Conservation (phyloP, 2,113 vertebrate genomes). For the Perccottus glenii region DNA sequence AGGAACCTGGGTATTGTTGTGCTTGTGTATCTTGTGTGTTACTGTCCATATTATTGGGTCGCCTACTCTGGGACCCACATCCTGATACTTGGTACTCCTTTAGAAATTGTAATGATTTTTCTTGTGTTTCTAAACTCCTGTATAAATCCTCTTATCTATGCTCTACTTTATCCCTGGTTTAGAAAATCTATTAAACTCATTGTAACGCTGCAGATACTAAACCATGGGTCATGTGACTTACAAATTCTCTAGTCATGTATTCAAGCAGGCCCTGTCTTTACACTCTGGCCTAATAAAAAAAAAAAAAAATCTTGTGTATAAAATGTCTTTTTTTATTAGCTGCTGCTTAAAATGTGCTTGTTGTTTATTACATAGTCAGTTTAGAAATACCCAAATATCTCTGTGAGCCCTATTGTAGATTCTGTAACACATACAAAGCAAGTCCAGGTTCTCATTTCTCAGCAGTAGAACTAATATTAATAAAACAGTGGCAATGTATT, state of each 20-base stretch:
- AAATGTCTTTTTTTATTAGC: too few species aligned
- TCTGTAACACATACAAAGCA: too few species aligned
- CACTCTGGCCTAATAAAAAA: too few species aligned
- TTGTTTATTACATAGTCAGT: too few species aligned
- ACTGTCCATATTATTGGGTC: neutral
- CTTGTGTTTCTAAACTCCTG: conserved; percentile 2
- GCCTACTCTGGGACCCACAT: neutral
- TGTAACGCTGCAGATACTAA: neutral
- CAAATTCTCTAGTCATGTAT: neutral
- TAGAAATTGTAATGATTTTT: neutral
- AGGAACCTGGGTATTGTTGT: neutral
- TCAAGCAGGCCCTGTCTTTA: too few species aligned
- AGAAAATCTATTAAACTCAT: conserved; percentile 3
- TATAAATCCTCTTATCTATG: neutral
- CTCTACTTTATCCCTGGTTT: conserved; percentile 1
- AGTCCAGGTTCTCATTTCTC: too few species aligned
- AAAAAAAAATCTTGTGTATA: too few species aligned
- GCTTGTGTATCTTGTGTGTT: neutral
- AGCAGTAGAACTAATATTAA: too few species aligned
- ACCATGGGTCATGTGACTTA: neutral
- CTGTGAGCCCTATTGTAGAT: too few species aligned
- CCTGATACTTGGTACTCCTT: neutral
- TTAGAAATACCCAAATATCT: too few species aligned
- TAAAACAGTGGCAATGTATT: too few species aligned
- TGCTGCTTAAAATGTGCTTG: too few species aligned